Evolutionary conservation across 2,888 invertebrate genomes (phyloP), one percentile per base, ranked within the genome.

Genomic region (Zhuqinia jingwanae): DNA sequence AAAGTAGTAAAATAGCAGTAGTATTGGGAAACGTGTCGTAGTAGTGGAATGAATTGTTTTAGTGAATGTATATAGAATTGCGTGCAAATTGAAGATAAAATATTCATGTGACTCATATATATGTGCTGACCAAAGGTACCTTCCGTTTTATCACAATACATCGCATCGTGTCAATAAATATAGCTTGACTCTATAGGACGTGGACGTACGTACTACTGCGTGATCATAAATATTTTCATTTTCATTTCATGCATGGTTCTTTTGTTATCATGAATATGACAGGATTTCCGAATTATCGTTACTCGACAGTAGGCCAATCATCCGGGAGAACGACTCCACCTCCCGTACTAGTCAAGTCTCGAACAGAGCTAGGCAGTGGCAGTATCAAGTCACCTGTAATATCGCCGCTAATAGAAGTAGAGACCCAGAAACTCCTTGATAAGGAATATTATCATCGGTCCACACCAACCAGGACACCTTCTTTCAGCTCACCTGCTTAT

Each of bases 251-350:
- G 25, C 25, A n/a, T 27, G 30, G 22, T 60, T 60, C 60, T 13
- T 78, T 77, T 76, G 36, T 36, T 36, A 36, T 76, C 76, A 45
- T 77, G 56, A 42, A 36, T 68, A 58, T 45, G 77, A 47, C 78
- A 84, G 84, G 78, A 84, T 84, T 58, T 78, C 84, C 77, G 78
- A 84, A 84, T 84, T 84, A 84, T 78, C 77, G 78, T 56, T 84
- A 84, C 60, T 78, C 84, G 73, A 30, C 83, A 30, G 75, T 76
- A 58, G 78, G 36, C 30, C 53, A 45, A 56, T 68, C 68, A 36
- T 45, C 65, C 11, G 75, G 63, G 20, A 77, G 76, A 58, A 75
- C 83, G n/a, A 77, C 78, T 70, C 84, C 84, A 75, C 84, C 84
- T 70, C 83, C 83, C 15, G 76, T 76, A 20, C 30, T 65, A 11